phyloP scores from a whole-genome alignment of 2,797 vertebrate species.

The Eulemur albifrons region DNA sequence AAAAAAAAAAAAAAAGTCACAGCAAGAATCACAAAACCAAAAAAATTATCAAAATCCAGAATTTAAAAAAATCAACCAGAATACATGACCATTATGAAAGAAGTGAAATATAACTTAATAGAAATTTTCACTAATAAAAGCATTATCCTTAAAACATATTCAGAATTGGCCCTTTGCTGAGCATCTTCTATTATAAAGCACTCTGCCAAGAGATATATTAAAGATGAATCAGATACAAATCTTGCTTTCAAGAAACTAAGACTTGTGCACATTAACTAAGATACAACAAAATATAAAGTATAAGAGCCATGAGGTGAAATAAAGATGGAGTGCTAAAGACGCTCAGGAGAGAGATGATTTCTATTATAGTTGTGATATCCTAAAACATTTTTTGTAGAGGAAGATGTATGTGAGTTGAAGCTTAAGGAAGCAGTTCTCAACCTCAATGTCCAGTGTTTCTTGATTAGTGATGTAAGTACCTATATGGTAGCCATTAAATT shows the following conservation, averaged over 20 bases:
- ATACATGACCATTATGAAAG: background rate
- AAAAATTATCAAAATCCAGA: conserved; percentile 7
- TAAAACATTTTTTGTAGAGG: background rate
- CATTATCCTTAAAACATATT: conserved; percentile 32
- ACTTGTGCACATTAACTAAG: background rate
- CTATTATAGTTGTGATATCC: background rate
- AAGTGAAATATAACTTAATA: conserved; percentile 19
- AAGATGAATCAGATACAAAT: conserved; percentile 4
- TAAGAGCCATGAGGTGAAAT: background rate
- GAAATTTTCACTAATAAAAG: conserved; percentile 38
- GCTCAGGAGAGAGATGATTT: background rate
- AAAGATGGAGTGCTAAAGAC: background rate
- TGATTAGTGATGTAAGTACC: background rate
- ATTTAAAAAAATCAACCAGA: conserved; percentile 32
- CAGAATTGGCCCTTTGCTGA: conserved; percentile 9
- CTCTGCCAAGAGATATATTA: background rate
- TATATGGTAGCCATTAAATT: background rate
- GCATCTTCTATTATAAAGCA: background rate
- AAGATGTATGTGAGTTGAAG: background rate
- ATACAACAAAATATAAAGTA: conserved; percentile 23
- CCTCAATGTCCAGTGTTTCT: background rate
- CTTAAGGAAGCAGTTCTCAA: conserved; percentile 28
- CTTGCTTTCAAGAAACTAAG: conserved; percentile 49
- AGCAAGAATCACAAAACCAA: conserved; percentile 81
- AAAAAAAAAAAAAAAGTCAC: conserved; percentile 38